A percentile compares a stretch with the other conserved stretches of the same genome.
phyloP scores from a whole-genome alignment of 2,888 invertebrate species.

The Hemicrepidius hirtus region DNA sequence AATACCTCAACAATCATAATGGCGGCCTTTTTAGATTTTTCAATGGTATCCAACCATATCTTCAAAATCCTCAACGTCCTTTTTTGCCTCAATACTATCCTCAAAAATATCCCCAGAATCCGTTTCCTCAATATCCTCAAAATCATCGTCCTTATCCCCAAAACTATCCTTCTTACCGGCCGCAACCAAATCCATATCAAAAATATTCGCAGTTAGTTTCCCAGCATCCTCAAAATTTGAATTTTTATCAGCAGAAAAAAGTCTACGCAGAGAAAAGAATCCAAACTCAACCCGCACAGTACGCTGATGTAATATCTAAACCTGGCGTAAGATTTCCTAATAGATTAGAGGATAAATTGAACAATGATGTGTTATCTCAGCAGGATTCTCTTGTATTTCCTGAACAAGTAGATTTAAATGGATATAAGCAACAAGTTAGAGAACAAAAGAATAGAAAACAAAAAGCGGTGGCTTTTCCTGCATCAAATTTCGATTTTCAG shows the following conservation, averaged over 20 bases:
- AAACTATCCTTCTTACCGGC: constrained; percentile 15
- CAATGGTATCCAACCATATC: constrained; percentile 73
- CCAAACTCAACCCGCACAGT: constrained; percentile 24
- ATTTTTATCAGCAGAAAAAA: neutral
- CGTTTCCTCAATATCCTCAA: neutral
- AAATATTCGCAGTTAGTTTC: neutral
- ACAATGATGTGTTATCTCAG: neutral
- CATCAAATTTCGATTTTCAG: neutral
- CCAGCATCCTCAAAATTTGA: neutral
- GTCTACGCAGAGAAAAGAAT: constrained; percentile 17
- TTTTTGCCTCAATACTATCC: constrained; percentile 1
- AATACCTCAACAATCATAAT: constrained; percentile 89
- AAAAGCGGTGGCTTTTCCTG: constrained; percentile 52
- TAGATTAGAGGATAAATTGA: constrained; percentile 2
- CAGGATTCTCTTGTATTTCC: constrained; percentile 13
- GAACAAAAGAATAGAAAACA: constrained; percentile 2
- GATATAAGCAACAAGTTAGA: neutral
- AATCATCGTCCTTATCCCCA: neutral
- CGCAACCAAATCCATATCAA: neutral
- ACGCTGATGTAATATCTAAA: neutral
- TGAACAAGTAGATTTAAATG: constrained; percentile 1
- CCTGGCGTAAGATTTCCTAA: constrained; percentile 51
- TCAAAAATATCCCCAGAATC: constrained; percentile 1
- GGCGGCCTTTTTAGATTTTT: constrained; percentile 91
- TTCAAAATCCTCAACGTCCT: constrained; percentile 53